A percentile compares a stretch with the other conserved stretches of the same genome.
These are phyloP conservation scores for Trinectes maculatus DNA, from an alignment of 2,113 vertebrate genomes.

Conservation along the genomic window DNA sequence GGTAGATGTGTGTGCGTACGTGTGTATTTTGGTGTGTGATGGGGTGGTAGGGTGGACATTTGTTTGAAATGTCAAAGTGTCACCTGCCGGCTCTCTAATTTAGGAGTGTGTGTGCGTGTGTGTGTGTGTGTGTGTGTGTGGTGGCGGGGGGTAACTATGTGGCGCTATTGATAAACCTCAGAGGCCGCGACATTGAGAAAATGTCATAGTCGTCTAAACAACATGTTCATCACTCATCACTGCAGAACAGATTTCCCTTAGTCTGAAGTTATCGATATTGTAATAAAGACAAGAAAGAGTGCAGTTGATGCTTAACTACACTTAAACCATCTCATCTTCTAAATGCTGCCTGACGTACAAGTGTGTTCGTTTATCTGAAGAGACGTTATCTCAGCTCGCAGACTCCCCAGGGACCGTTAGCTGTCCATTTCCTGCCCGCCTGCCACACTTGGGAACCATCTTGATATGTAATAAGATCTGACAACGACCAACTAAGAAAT, in stretches of 20 bases:
- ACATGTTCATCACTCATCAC: not conserved
- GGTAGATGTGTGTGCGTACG: not conserved
- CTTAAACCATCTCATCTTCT: constrained; percentile 33
- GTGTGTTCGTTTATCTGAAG: constrained; percentile 48
- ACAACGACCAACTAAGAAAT: not conserved
- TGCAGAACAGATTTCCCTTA: not conserved
- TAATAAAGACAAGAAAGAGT: constrained; percentile 6
- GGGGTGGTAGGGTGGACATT: not conserved
- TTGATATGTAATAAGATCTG: not conserved
- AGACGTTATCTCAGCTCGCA: constrained; percentile 40
- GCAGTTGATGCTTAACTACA: not conserved
- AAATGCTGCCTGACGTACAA: constrained; percentile 24
- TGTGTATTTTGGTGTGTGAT: constrained; percentile 12
- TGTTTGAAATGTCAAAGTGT: constrained; percentile 7
- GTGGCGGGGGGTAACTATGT: not conserved
- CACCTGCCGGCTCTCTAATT: constrained; percentile 9
- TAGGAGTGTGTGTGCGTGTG: too few relatives aligned
- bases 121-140: too few relatives aligned
- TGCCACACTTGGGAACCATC: not conserved
- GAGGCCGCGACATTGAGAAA: not conserved
- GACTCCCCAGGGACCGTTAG: constrained; percentile 29
- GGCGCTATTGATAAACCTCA: not conserved
- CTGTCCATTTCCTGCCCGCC: not conserved
- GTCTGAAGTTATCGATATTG: too few relatives aligned
- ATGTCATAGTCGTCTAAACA: constrained; percentile 2